Evolutionary conservation across 2,797 vertebrate genomes (phyloP).

Genomic region (Dermochelys coriacea): DNA sequence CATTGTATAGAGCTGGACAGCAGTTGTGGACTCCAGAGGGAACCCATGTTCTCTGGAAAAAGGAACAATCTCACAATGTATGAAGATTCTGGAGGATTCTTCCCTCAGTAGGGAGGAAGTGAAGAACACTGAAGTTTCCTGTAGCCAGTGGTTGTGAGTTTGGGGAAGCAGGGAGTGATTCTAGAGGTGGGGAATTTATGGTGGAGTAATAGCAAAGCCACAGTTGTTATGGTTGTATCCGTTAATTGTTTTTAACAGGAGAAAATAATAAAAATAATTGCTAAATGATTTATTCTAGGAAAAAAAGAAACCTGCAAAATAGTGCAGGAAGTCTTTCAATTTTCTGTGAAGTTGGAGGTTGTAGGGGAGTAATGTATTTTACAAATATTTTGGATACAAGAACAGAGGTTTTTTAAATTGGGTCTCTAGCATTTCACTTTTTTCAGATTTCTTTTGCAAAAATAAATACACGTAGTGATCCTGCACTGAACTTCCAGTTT

Average conservation of each 20-base stretch:
- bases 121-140: background rate
- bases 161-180: background rate
- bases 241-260: background rate
- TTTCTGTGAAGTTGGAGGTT: rapidly evolving
- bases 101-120: background rate
- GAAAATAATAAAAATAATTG: background rate
- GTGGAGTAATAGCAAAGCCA: background rate
- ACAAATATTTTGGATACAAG: background rate
- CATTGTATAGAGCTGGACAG: rapidly evolving
- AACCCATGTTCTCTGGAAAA: rapidly evolving
- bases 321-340: background rate
- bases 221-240: background rate
- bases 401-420: background rate
- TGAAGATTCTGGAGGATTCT: rapidly evolving
- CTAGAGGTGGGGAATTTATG: background rate
- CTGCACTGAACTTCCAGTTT: rapidly evolving
- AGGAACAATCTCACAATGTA: rapidly evolving
- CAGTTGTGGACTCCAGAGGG: background rate
- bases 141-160: rapidly evolving
- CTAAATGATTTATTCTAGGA: background rate
- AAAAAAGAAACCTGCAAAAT: background rate
- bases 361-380: background rate
- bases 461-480: background rate
- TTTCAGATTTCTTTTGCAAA: background rate
- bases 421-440: rapidly evolving